Percentiles rank a stretch among this genome's conserved stretches.
Conservation (phyloP, 2,113 vertebrate genomes). For the Apodemus sylvaticus region DNA sequence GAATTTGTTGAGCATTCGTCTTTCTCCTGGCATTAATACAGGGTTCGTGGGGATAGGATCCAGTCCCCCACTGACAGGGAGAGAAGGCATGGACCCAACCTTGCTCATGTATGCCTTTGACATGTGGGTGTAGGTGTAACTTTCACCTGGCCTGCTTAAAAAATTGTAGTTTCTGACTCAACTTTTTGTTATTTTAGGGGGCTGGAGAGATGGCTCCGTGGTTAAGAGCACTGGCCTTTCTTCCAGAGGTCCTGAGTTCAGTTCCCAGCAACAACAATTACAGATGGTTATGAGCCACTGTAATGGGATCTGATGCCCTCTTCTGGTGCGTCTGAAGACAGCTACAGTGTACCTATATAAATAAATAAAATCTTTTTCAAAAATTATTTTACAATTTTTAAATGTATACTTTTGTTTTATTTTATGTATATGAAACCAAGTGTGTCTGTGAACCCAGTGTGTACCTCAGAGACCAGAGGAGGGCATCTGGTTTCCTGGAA, state of each 20-base stretch:
- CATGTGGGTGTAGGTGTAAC: not conserved
- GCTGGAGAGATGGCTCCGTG: too few relatives aligned
- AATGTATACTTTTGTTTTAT: not conserved
- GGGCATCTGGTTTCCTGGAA: not conserved
- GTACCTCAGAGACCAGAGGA: not conserved
- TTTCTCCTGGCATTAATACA: not conserved
- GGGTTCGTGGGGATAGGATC: not conserved
- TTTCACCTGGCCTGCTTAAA: not conserved
- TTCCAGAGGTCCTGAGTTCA: too few relatives aligned
- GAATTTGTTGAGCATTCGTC: not conserved
- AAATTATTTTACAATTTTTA: not conserved
- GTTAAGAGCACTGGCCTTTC: too few relatives aligned
- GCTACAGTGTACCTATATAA: too few relatives aligned
- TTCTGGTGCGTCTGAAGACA: too few relatives aligned
- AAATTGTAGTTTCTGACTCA: not conserved
- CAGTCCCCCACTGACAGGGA: not conserved
- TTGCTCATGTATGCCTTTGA: slow-evolving; percentile 28
- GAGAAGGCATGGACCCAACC: slow-evolving; percentile 14
- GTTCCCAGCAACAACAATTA: too few relatives aligned
- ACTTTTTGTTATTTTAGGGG: not conserved
- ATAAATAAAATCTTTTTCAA: not conserved
- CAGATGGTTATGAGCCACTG: too few relatives aligned
- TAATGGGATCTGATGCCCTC: too few relatives aligned
- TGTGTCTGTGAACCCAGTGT: not conserved
- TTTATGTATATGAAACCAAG: not conserved